Percentiles rank a stretch among this genome's conserved stretches.
These are phyloP conservation scores for Ephydatia muelleri DNA, from an alignment of 37 sponge, comb jelly and placozoan species.

Conservation along the genomic window DNA sequence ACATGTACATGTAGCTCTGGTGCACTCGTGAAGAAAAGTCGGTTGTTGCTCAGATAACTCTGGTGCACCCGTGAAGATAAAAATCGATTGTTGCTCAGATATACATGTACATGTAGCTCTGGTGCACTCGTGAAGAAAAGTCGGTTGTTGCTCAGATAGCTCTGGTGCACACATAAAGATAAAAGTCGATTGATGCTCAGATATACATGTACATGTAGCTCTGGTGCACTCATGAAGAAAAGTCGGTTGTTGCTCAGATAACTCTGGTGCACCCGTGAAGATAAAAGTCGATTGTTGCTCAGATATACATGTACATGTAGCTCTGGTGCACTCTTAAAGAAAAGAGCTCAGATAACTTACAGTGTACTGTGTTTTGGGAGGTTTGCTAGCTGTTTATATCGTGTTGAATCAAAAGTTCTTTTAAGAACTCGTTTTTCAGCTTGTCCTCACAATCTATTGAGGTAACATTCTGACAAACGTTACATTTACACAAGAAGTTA, in stretches of 20 bases:
- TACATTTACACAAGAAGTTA: background rate
- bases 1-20: too few relatives aligned
- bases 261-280: background rate
- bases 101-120: too few relatives aligned
- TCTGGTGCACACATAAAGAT: background rate
- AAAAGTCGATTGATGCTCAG: background rate
- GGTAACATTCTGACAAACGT: background rate
- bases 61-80: too few relatives aligned
- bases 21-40: too few relatives aligned
- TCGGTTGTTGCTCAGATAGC: background rate
- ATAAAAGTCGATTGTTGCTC: constrained; percentile 1
- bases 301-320: constrained; percentile 1
- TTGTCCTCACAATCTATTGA: constrained; percentile 1
- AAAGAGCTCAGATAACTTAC: background rate
- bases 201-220: constrained; percentile 1
- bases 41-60: too few relatives aligned
- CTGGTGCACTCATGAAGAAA: background rate
- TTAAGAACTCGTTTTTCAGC: background rate
- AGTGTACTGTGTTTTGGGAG: background rate
- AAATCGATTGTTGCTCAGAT: too few relatives aligned
- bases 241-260: background rate
- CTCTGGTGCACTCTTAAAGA: background rate
- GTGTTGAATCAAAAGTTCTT: background rate
- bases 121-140: background rate
- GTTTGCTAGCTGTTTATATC: background rate